These are phyloP conservation scores for Odontamblyopus lacepedii DNA, from an alignment of 2,797 vertebrate genomes.

Conservation along the genomic window DNA sequence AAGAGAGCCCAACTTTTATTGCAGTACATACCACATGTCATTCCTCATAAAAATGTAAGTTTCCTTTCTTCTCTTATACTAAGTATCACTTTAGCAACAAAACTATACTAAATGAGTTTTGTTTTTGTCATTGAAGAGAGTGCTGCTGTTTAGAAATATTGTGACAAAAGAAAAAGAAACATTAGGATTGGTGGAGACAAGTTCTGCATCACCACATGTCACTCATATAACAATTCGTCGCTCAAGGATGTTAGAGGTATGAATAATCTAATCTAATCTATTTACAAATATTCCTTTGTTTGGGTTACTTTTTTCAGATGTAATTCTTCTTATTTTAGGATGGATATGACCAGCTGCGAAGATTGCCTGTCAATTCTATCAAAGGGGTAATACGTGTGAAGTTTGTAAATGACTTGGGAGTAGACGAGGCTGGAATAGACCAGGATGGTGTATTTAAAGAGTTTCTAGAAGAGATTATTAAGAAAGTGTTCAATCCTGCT, in stretches of 20 bases:
- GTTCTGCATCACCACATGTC: slow-evolving; percentile 93
- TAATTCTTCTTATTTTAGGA: slow-evolving; percentile 75
- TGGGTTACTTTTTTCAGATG: slow-evolving; percentile 1
- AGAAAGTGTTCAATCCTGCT: slow-evolving; percentile 96
- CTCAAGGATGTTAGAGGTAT: slow-evolving; percentile 96
- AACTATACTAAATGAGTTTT: background rate
- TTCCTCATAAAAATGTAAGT: slow-evolving; percentile 98
- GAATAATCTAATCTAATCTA: background rate
- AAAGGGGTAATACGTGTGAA: slow-evolving; percentile 98
- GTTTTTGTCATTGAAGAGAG: slow-evolving; percentile 80
- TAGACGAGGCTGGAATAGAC: slow-evolving; percentile 97
- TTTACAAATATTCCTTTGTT: background rate
- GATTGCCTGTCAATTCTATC: slow-evolving; percentile 92
- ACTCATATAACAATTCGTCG: slow-evolving; percentile 97
- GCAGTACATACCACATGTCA: slow-evolving; percentile 96
- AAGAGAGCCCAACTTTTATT: slow-evolving; percentile 92
- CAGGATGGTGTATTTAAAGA: slow-evolving; percentile 99
- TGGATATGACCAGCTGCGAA: slow-evolving; percentile 94
- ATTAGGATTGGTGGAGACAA: slow-evolving; percentile 93
- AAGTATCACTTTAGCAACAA: too few relatives aligned
- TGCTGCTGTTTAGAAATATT: slow-evolving; percentile 95
- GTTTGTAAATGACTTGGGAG: slow-evolving; percentile 96
- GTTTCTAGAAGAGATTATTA: slow-evolving; percentile 98
- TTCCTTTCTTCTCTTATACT: background rate
- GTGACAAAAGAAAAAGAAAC: slow-evolving; percentile 97